These are phyloP conservation scores for Neogobius melanostomus DNA, from an alignment of 2,113 vertebrate species.

Conservation along the genomic window DNA sequence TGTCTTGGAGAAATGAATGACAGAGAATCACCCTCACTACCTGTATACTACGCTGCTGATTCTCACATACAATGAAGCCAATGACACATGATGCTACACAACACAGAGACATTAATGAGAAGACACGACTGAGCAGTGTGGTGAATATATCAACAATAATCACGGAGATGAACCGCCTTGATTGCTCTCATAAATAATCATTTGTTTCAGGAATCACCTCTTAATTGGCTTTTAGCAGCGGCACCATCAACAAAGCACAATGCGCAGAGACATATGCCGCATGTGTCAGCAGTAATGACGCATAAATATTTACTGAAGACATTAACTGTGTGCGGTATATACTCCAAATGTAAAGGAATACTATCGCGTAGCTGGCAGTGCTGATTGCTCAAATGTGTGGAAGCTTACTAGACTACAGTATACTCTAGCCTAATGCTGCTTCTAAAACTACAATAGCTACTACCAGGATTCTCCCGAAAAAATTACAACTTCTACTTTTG, in stretches of 20 bases:
- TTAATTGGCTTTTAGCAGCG: constrained; percentile 9
- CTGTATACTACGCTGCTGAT: not conserved
- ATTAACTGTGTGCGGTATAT: not conserved
- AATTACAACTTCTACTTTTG: no score
- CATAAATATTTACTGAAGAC: not conserved
- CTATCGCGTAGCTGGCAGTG: no score
- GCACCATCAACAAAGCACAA: not conserved
- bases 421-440: no score
- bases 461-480: no score
- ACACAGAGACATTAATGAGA: not conserved
- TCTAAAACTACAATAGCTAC: no score
- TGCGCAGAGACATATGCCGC: not conserved
- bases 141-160: not conserved
- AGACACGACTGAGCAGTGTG: not conserved
- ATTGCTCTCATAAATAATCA: constrained; percentile 11
- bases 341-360: no score
- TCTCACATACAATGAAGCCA: not conserved
- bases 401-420: no score
- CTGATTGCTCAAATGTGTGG: no score
- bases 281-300: not conserved
- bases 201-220: constrained; percentile 2
- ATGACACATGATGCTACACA: not conserved
- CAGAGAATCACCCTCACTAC: not conserved
- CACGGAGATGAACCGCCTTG: not conserved
- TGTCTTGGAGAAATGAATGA: not conserved